A percentile compares a stretch with the other conserved stretches of the same genome.
Conservation (phyloP, 2,113 vertebrate species). For the Ceyx melanurus region DNA sequence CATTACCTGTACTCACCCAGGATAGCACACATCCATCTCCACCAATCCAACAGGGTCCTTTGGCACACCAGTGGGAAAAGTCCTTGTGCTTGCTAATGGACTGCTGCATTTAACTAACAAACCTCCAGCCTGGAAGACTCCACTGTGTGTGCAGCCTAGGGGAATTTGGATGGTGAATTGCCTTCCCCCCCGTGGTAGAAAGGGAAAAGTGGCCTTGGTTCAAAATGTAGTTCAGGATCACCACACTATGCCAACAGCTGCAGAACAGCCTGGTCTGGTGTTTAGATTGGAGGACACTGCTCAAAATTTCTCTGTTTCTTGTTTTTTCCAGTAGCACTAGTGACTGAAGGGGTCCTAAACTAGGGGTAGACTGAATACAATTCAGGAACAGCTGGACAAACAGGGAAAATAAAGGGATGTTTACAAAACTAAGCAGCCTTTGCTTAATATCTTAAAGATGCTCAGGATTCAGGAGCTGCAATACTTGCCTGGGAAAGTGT, state of each 20-base stretch:
- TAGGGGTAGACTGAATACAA: not conserved
- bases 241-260: fast-evolving
- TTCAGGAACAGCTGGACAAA: not conserved
- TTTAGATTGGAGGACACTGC: not conserved
- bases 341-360: not conserved
- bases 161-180: not conserved
- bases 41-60: fast-evolving
- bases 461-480: not conserved
- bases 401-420: not conserved
- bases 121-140: not conserved
- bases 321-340: not conserved
- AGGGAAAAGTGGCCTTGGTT: not conserved
- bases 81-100: not conserved
- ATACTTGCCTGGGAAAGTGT: not conserved
- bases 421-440: not conserved
- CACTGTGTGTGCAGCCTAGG: not conserved
- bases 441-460: not conserved
- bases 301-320: not conserved
- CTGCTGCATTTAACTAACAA: not conserved
- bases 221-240: not conserved
- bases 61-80: not conserved
- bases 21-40: not conserved
- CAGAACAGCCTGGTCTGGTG: not conserved
- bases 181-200: fast-evolving
- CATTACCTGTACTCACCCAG: not conserved